Evolutionary conservation across 2,888 invertebrate genomes (phyloP).

Genomic region (Acrobasis suavella): DNA sequence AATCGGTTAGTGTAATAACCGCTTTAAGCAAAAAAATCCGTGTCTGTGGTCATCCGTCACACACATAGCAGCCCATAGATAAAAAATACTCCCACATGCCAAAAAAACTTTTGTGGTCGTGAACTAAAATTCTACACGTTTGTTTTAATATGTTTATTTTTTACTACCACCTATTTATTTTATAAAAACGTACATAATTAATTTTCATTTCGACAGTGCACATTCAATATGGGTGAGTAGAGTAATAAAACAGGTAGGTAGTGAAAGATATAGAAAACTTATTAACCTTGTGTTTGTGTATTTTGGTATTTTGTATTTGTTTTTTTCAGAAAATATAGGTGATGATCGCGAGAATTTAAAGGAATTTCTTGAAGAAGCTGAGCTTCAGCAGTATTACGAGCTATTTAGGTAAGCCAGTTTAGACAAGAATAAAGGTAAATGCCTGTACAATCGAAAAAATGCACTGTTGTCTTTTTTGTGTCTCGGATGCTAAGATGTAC

Average conservation of each 20-base stretch:
- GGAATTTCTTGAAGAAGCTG: slow-evolving; percentile 96
- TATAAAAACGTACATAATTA: neutral
- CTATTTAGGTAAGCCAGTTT: slow-evolving; percentile 84
- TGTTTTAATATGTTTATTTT: slow-evolving; percentile 12
- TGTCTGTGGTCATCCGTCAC: no score
- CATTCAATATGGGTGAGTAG: slow-evolving; percentile 48
- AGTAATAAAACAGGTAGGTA: slow-evolving; percentile 5
- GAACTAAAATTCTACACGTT: slow-evolving; percentile 2
- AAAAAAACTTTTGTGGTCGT: neutral
- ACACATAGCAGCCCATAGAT: no score
- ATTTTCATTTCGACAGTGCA: neutral
- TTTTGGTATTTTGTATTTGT: neutral
- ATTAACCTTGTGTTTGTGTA: neutral
- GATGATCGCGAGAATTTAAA: slow-evolving; percentile 63
- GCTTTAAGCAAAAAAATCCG: no score
- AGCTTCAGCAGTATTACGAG: slow-evolving; percentile 95
- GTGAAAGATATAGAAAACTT: neutral
- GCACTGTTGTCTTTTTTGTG: neutral
- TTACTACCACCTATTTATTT: slow-evolving; percentile 28
- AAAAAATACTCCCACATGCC: no score
- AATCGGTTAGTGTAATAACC: no score
- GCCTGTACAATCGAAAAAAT: neutral
- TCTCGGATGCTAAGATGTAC: slow-evolving; percentile 2
- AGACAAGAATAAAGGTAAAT: neutral
- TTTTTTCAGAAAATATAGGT: slow-evolving; percentile 52